Conservation (phyloP, 2,113 vertebrate species). For the Sitta europaea region DNA sequence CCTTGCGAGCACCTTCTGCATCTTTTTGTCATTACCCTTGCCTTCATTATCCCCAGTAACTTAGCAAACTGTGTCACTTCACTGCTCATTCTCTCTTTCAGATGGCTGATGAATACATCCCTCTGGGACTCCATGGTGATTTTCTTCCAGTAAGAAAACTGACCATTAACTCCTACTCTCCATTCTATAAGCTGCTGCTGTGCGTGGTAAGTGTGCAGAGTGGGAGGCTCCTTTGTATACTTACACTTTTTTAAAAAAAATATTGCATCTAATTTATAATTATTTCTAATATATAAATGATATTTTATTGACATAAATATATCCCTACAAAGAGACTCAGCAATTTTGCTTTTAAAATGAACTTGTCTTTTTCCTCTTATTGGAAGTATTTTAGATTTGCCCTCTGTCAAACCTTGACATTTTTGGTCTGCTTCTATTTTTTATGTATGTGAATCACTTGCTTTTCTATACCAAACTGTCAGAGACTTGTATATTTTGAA, state of each 20-base stretch:
- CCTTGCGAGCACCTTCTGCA: neutral
- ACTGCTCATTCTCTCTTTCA: neutral
- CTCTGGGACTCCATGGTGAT: neutral
- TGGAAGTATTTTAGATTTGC: neutral
- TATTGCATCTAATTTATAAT: neutral
- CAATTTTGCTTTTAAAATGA: neutral
- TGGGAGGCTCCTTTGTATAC: neutral
- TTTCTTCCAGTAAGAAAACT: neutral
- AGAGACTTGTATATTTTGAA: conserved; percentile 33
- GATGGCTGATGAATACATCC: neutral
- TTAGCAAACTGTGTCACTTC: neutral
- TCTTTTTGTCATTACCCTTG: neutral
- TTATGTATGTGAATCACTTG: neutral
- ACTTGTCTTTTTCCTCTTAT: neutral
- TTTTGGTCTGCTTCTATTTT: conserved; percentile 41
- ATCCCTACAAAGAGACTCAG: neutral
- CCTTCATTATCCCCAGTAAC: neutral
- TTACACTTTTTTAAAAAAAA: neutral
- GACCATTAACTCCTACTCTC: conserved; percentile 4
- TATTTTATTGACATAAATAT: neutral
- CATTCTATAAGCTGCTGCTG: neutral
- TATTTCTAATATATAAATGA: neutral
- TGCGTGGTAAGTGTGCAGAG: neutral
- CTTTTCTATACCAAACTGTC: conserved; percentile 40
- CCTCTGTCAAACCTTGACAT: conserved; percentile 35